Evolutionary conservation across 1,140 invertebrate genomes (phyloP), one percentile per base, ranked within the genome.

Genomic region (Hylyphantes graminicola): DNA sequence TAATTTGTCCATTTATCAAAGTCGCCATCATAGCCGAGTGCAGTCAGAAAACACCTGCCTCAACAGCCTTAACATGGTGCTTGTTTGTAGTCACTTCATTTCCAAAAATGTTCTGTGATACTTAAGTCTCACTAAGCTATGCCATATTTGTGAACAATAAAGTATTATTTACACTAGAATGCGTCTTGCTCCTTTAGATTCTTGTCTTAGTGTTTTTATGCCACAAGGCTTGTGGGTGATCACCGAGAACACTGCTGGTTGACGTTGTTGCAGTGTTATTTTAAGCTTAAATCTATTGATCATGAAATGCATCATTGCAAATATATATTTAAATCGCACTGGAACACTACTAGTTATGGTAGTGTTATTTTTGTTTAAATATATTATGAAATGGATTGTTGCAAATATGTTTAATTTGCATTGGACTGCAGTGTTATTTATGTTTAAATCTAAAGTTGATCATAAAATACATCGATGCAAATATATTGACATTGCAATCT

Each of bases 61-160:
- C 80, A 53, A 68, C 65, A 83, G 80, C 80, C 80, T 74, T 74
- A 83, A 83, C 61, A 74, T 75, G 80, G 80, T 83, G 80, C 80
- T 83, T 83, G 59, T 74, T 83, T 83, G 80, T 83, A 83, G 80
- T 83, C 80, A 75, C 57, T 83, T 83, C 67, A 73, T 83, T 83
- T 83, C 80, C 70, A 83, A 63, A 35, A 35, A 67, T 81, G 80
- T 83, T 74, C 80, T 83, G 80, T 83, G 80, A 83, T 83, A 83
- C 80, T 59, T 57, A 65, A 65, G 15, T 74, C 67, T 74, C 80
- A 78, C 64, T 57, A 74, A 74, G 70, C 80, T 83, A 72, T 83
- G 80, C 80, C 80, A 83, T 83, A 83, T 83, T 83, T 83, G 80
- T 83, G 72, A 83, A 83, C 80, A 83, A 83, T 83, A 83, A 83